Evolutionary conservation across 2,888 invertebrate species (phyloP).

Genomic region (Ecliptopera silaceata): DNA sequence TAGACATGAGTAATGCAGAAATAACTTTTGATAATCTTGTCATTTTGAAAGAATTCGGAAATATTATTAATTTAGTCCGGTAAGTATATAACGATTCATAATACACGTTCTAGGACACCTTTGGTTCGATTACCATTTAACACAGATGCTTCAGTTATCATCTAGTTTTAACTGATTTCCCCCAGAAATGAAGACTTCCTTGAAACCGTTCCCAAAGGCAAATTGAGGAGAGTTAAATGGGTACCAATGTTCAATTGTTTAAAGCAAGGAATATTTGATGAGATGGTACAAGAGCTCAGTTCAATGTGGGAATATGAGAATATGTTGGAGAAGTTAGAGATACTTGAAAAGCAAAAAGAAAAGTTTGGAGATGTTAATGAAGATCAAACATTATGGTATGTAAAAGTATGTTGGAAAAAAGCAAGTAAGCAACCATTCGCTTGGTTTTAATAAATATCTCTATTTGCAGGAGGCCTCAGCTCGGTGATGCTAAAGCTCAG

Average conservation of each 20-base stretch:
- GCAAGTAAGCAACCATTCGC: neutral
- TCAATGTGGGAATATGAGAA: conserved; percentile 76
- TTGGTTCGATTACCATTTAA: no score
- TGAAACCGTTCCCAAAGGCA: conserved; percentile 69
- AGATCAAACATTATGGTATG: conserved; percentile 56
- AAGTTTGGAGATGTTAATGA: conserved; percentile 60
- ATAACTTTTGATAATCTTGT: conserved; percentile 67
- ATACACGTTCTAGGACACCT: no score
- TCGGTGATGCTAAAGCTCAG: conserved; percentile 66
- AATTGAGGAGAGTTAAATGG: conserved; percentile 72
- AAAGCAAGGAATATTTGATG: conserved; percentile 68
- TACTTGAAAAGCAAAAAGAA: conserved; percentile 68
- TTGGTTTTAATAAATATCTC: neutral
- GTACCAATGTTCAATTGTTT: conserved; percentile 71
- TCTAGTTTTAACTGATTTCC: neutral
- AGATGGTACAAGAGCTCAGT: conserved; percentile 70
- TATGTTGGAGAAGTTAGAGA: conserved; percentile 66
- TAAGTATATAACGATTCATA: conserved; percentile 37
- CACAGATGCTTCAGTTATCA: no score
- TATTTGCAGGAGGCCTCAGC: conserved; percentile 68
- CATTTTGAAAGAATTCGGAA: conserved; percentile 71
- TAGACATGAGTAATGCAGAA: conserved; percentile 57
- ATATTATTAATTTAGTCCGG: conserved; percentile 70
- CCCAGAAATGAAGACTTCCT: conserved; percentile 75
- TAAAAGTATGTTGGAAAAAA: neutral